Percentiles rank a stretch among this genome's conserved stretches.
phyloP scores from a whole-genome alignment of 2,888 invertebrate species.

The Tachina lurida region DNA sequence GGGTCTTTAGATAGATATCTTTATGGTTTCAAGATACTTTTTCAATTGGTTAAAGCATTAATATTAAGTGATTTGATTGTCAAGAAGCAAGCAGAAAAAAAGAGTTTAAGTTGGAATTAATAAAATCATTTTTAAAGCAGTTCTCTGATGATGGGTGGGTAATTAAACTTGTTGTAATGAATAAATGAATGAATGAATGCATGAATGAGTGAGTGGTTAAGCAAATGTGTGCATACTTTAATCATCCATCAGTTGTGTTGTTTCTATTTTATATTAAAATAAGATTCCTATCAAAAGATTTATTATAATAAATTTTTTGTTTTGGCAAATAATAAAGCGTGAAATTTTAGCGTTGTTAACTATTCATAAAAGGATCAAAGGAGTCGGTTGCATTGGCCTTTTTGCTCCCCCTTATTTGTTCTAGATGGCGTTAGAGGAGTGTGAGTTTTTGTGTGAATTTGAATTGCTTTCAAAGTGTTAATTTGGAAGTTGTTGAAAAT shows the following conservation, averaged over 20 bases:
- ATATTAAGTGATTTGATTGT: conserved; percentile 64
- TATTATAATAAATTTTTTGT: conserved; percentile 7
- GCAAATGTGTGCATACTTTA: neutral
- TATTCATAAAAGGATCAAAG: conserved; percentile 69
- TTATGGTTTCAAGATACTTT: neutral
- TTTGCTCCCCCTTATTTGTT: conserved; percentile 21
- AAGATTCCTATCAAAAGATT: conserved; percentile 50
- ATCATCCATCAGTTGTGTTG: conserved; percentile 33
- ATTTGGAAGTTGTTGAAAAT: conserved; percentile 67
- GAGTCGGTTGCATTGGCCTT: conserved; percentile 62
- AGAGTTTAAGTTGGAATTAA: conserved; percentile 28
- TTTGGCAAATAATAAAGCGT: conserved; percentile 63
- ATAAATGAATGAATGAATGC: neutral
- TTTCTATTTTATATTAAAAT: conserved; percentile 16
- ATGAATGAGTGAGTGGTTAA: conserved; percentile 9
- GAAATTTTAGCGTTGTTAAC: conserved; percentile 70
- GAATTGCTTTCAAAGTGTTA: conserved; percentile 69
- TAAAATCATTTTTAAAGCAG: conserved; percentile 14
- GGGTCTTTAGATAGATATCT: conserved; percentile 31
- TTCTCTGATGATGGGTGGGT: conserved; percentile 1
- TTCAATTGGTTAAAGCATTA: conserved; percentile 53
- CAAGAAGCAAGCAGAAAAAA: conserved; percentile 27
- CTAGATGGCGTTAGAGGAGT: neutral
- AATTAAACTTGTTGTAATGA: conserved; percentile 13
- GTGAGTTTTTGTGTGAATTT: conserved; percentile 29